Percentiles rank a stretch among this genome's conserved stretches.
These are phyloP conservation scores for Galerucella calmariensis DNA, from an alignment of 2,888 invertebrate genomes.

Conservation along the genomic window DNA sequence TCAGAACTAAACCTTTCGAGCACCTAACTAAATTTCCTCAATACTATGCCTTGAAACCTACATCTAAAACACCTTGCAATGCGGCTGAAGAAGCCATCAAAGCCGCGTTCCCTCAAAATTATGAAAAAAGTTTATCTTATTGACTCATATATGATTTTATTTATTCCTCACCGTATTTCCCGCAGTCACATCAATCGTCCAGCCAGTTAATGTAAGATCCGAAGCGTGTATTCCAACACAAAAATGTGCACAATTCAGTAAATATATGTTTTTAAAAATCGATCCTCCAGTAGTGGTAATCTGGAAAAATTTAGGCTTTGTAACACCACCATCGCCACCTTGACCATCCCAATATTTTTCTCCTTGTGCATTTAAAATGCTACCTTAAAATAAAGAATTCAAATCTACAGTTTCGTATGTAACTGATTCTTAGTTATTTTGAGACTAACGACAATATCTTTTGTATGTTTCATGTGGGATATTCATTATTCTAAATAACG, in stretches of 20 bases:
- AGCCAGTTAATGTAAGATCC: conserved; percentile 35
- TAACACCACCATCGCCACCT: conserved; percentile 37
- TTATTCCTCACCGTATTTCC: conserved; percentile 35
- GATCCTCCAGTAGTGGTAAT: conserved; percentile 41
- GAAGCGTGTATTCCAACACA: conserved; percentile 41
- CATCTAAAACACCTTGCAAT: no score
- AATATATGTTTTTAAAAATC: conserved; percentile 37
- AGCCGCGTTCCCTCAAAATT: no score
- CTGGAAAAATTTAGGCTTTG: conserved; percentile 43
- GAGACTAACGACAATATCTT: no score
- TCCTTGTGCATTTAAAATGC: conserved; percentile 36
- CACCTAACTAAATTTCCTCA: no score
- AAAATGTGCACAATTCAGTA: conserved; percentile 43
- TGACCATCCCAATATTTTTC: conserved; percentile 45
- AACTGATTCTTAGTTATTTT: no score
- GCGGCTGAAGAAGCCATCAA: no score
- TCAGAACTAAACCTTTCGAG: no score
- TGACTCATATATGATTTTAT: background rate
- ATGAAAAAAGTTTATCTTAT: no score
- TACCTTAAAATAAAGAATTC: conserved; percentile 8
- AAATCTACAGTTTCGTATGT: no score
- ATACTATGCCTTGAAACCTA: no score
- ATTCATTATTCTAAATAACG: no score
- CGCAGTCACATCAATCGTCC: conserved; percentile 36
- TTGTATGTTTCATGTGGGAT: no score